Percentiles rank a stretch among this genome's conserved stretches.
Evolutionary conservation across 2,797 vertebrate species (phyloP).

Genomic region (Antrozous pallidus): DNA sequence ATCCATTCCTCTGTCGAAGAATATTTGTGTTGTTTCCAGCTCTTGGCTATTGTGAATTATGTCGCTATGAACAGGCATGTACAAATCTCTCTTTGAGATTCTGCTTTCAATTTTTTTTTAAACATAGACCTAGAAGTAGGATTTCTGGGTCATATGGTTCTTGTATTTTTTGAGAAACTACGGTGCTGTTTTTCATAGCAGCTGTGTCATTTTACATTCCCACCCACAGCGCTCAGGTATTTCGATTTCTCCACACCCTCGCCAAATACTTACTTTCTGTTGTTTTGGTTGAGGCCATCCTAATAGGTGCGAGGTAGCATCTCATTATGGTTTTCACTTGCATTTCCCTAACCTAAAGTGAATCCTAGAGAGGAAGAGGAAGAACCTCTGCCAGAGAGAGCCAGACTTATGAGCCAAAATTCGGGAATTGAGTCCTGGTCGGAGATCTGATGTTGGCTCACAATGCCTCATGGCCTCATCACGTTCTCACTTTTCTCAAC

Average conservation of each 20-base stretch:
- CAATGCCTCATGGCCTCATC: rapidly evolving
- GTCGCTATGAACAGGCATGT: neutral
- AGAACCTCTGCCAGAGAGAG: neutral
- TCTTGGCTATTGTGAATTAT: neutral
- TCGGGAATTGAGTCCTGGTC: neutral
- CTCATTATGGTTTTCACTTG: neutral
- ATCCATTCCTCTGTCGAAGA: neutral
- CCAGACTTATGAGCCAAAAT: neutral
- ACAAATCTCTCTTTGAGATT: neutral
- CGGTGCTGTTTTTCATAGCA: neutral
- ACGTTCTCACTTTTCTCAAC: neutral
- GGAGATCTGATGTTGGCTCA: neutral
- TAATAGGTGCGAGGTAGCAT: neutral
- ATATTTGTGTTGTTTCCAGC: neutral
- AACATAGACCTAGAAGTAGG: neutral
- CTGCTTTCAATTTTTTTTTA: neutral
- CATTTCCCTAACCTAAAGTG: neutral
- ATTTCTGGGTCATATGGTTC: neutral
- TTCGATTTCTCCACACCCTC: neutral
- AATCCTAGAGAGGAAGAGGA: neutral
- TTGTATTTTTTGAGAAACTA: neutral
- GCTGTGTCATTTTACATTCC: neutral
- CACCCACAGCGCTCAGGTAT: neutral
- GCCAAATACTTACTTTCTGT: neutral
- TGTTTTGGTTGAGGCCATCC: neutral